phyloP scores from a whole-genome alignment of 2,113 vertebrate species.

The Amphilophus citrinellus region DNA sequence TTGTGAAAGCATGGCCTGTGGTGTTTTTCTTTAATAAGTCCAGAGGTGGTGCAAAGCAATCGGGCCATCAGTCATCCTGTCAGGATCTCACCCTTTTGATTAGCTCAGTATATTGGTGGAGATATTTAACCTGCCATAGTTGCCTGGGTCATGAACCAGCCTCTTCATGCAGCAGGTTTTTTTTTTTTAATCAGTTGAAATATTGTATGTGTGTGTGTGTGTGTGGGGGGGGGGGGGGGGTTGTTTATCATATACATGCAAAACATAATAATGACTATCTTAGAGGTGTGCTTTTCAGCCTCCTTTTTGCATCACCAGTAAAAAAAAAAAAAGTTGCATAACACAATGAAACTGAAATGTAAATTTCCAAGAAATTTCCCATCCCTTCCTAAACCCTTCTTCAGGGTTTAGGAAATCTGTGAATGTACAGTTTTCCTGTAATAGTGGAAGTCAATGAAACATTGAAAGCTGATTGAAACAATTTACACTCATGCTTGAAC shows the following conservation, averaged over 20 bases:
- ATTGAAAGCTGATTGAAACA: no score
- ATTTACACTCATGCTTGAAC: neutral
- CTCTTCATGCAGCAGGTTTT: slow-evolving; percentile 4
- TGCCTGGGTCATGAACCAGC: slow-evolving; percentile 26
- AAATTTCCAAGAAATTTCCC: neutral
- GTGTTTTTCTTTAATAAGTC: slow-evolving; percentile 82
- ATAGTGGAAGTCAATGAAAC: neutral
- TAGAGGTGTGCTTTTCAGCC: slow-evolving; percentile 6
- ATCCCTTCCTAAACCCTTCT: neutral
- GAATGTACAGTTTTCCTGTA: neutral
- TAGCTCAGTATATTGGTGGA: slow-evolving; percentile 48
- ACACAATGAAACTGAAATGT: neutral
- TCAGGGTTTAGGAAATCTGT: neutral
- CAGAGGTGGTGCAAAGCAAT: slow-evolving; percentile 75
- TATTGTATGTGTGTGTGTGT: neutral
- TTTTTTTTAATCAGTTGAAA: slow-evolving; percentile 29
- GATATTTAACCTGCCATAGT: slow-evolving; percentile 64
- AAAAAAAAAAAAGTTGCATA: neutral
- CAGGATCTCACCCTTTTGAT: slow-evolving; percentile 65
- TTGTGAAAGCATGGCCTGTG: slow-evolving; percentile 58
- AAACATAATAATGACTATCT: neutral
- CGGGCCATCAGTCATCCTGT: slow-evolving; percentile 75
- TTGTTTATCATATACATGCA: neutral
- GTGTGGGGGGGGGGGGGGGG: neutral
- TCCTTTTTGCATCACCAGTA: neutral